A percentile compares a stretch with the other conserved stretches of the same genome.
These are phyloP conservation scores for Peromyscus attwateri DNA, from an alignment of 2,797 vertebrate species.

Conservation along the genomic window DNA sequence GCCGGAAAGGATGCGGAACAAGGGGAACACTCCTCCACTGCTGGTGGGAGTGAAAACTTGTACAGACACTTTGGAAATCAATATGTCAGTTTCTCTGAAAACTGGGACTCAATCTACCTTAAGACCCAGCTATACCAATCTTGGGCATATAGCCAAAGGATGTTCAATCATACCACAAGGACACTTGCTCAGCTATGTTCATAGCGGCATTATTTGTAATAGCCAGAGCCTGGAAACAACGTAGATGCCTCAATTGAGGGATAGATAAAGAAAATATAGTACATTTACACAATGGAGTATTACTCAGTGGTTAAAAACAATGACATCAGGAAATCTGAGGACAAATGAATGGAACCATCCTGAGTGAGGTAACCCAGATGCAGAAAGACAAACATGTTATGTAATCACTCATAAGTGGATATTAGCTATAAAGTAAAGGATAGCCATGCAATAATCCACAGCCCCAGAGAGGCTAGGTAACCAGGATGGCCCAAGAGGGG, in stretches of 20 bases:
- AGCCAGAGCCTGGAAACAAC: background rate
- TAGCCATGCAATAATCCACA: background rate
- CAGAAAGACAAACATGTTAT: background rate
- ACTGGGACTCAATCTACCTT: background rate
- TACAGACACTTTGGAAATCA: background rate
- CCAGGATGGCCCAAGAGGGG: background rate
- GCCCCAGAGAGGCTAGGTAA: background rate
- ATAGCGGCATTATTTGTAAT: background rate
- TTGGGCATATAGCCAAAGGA: background rate
- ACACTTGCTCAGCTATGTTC: background rate
- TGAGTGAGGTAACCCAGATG: background rate
- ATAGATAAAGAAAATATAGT: background rate
- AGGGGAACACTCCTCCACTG: background rate
- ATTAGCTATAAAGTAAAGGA: background rate
- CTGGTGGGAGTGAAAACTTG: background rate
- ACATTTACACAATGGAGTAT: background rate
- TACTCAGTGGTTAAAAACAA: background rate
- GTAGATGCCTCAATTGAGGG: background rate
- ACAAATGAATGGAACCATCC: background rate
- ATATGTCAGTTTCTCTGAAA: background rate
- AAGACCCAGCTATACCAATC: background rate
- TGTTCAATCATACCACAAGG: background rate
- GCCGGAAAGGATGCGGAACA: background rate
- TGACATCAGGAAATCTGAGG: background rate
- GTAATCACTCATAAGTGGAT: background rate